Base-by-base conservation (phyloP, 2,797 vertebrate species). In the Tamandua tetradactyla region DNA sequence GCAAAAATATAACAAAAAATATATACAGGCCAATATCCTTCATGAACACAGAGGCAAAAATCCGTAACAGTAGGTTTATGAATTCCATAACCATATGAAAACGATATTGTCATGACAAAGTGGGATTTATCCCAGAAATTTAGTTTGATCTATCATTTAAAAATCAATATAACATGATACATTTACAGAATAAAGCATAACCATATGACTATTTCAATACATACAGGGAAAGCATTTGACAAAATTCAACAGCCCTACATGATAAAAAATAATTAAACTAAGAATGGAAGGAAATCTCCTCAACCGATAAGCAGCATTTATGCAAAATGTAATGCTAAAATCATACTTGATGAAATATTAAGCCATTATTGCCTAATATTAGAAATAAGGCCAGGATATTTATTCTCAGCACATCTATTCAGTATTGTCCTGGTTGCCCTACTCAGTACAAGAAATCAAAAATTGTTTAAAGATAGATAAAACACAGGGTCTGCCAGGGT, bases 131-230 rank as follows among this genome's bases (percentile, higher is more conserved):
- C 32, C 62, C 62, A 7, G 62, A 35, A 66, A 66, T 35, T 66
- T 7, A 35, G 15, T 32, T 66, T 66, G 32, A 14, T 64, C 35
- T 66, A 35, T 66, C 6, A 66, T n/a, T 66, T n/a, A 42, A 64
- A 91, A 64, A 32, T 62, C 5, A 69, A 68, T 37, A 17, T 61
- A 61, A 71, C 7, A 57, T 14, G 75, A 75, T 49, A 55, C 7
- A 94, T 76, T 91, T 62, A 71, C 69, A 89, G 27, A 71, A 76
- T 76, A 75, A 49, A 82, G 66, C 18, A 59, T 37, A 86, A 18
- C 0, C 37, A 27, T 13, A 49, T 32, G 14, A 49, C 27, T 62
- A 71, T 37, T n/a, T 87, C 32, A 87, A 61, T 27, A 62, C 86
- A 44, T 6, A 1, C 3, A 80, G 80, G 47, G 30, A 32, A 47